phyloP scores from a whole-genome alignment of 2,797 vertebrate genomes.

The Rhinogobio ventralis region DNA sequence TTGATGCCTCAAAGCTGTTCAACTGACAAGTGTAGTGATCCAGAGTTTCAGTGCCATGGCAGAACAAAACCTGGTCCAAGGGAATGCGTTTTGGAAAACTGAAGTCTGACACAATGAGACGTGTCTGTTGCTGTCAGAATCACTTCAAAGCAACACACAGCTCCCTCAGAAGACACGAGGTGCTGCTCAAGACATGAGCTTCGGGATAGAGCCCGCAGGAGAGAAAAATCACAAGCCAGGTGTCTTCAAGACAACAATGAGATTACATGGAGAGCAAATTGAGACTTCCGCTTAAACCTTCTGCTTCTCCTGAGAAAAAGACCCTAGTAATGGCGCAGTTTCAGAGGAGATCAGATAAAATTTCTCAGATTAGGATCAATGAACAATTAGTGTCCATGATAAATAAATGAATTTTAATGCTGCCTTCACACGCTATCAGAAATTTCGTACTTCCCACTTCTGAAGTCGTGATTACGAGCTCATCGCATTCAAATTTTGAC shows the following conservation, averaged over 20 bases:
- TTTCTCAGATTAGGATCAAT: neutral
- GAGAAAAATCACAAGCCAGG: slow-evolving; percentile 8
- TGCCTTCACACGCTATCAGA: too few relatives aligned
- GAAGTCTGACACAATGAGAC: slow-evolving; percentile 30
- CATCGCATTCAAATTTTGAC: too few relatives aligned
- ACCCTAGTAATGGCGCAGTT: neutral
- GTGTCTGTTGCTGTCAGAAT: slow-evolving; percentile 45
- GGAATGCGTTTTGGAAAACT: slow-evolving; percentile 30
- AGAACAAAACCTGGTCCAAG: slow-evolving; percentile 37
- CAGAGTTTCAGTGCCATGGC: slow-evolving; percentile 15
- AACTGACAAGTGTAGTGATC: slow-evolving; percentile 10
- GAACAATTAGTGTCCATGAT: neutral
- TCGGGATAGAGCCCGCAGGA: slow-evolving; percentile 16
- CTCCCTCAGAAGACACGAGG: slow-evolving; percentile 9
- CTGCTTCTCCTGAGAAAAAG: neutral
- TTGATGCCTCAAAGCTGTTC: neutral
- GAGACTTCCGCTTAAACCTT: neutral
- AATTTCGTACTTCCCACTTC: too few relatives aligned
- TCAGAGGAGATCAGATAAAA: neutral
- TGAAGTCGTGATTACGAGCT: too few relatives aligned
- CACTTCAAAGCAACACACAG: slow-evolving; percentile 26
- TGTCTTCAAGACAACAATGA: neutral
- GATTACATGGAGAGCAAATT: neutral
- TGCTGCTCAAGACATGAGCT: slow-evolving; percentile 19
- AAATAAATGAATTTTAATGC: neutral